Evolutionary conservation across 2,113 vertebrate species (phyloP).

Genomic region (Hyla sarda): DNA sequence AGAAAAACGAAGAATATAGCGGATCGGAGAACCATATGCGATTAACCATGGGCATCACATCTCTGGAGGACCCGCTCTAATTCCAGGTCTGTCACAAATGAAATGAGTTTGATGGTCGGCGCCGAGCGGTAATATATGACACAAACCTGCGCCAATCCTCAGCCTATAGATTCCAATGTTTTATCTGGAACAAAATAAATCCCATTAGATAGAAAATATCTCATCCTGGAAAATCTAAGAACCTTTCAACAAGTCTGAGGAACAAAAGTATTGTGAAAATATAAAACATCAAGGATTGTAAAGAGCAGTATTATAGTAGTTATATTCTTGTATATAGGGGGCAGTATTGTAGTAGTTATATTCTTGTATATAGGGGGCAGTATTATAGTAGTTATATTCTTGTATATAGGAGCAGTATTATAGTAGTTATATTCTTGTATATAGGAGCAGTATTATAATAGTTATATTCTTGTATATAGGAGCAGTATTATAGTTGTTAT

Average conservation of each 20-base stretch:
- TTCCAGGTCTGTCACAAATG: conserved; percentile 63
- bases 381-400: background rate
- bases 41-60: conserved; percentile 57
- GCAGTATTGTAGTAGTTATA: background rate
- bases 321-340: background rate
- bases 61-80: conserved; percentile 62
- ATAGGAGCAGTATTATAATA: background rate
- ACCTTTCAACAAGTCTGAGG: conserved; percentile 13
- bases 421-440: background rate
- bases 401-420: background rate
- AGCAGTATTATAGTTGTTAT: background rate
- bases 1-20: conserved; percentile 1
- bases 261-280: background rate
- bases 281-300: background rate
- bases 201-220: conserved; percentile 63
- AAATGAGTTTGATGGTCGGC: conserved; percentile 62
- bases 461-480: background rate
- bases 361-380: background rate
- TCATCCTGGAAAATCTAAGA: conserved; percentile 57
- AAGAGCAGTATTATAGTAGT: background rate
- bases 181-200: conserved; percentile 61
- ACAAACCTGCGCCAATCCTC: conserved; percentile 29
- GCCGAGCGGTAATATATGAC: conserved; percentile 59
- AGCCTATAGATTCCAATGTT: conserved; percentile 60
- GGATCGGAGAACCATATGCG: background rate